Evolutionary conservation across 2,113 vertebrate genomes (phyloP).

Genomic region (Rhinogobius similis): DNA sequence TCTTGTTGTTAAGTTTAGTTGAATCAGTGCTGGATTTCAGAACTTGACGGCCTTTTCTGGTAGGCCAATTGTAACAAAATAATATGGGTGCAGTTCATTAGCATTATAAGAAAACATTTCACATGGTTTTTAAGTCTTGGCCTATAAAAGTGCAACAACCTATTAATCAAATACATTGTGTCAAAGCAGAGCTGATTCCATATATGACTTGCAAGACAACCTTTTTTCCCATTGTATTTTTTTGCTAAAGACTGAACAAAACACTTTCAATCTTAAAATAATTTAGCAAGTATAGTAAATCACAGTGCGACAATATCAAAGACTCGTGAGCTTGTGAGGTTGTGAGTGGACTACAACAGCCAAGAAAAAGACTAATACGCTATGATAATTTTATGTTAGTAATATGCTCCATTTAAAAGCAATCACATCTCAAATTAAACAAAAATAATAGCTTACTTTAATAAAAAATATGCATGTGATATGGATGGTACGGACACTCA

Average conservation of each 20-base stretch:
- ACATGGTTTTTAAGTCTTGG: conserved; percentile 55
- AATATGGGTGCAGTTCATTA: conserved; percentile 67
- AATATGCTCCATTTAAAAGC: too few species aligned
- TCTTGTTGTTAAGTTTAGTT: conserved; percentile 41
- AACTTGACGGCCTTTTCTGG: conserved; percentile 58
- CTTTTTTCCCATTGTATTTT: conserved; percentile 37
- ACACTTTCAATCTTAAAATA: conserved; percentile 43
- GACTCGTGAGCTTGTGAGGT: conserved; percentile 29
- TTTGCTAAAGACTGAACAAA: conserved; percentile 41
- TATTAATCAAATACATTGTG: conserved; percentile 64
- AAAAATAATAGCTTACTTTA: too few species aligned
- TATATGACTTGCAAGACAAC: conserved; percentile 48
- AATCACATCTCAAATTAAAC: too few species aligned
- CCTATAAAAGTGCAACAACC: conserved; percentile 64
- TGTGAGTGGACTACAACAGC: conserved; percentile 29
- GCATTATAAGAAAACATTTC: conserved; percentile 67
- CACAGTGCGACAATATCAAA: too few species aligned
- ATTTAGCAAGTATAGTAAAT: too few species aligned
- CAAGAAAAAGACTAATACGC: not conserved
- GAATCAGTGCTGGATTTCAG: conserved; percentile 41
- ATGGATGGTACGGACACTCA: too few species aligned
- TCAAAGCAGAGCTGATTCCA: conserved; percentile 60
- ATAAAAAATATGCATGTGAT: too few species aligned
- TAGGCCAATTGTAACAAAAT: conserved; percentile 56
- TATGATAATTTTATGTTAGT: not conserved